Conservation (phyloP, 2,113 vertebrate species). For the Eptesicus fuscus region DNA sequence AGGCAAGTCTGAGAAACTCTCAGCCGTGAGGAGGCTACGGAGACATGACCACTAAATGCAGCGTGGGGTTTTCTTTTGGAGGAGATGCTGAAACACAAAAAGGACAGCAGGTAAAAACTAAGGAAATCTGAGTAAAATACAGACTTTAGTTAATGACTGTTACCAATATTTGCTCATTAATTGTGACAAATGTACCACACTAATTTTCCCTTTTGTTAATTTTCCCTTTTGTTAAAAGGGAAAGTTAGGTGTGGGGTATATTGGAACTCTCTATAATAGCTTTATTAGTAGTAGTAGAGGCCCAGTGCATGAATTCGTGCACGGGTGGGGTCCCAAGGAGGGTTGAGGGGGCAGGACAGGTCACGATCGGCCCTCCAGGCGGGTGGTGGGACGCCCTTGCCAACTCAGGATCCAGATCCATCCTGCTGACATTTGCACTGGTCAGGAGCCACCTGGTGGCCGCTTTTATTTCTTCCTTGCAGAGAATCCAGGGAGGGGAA, state of each 20-base stretch:
- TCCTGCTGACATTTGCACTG: too few relatives aligned
- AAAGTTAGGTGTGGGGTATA: neutral
- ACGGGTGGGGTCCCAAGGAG: too few relatives aligned
- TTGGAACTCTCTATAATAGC: neutral
- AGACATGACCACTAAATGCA: neutral
- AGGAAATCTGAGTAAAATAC: neutral
- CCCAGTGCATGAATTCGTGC: too few relatives aligned
- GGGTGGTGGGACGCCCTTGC: too few relatives aligned
- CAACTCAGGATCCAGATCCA: too few relatives aligned
- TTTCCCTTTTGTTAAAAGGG: neutral
- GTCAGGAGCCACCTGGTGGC: too few relatives aligned
- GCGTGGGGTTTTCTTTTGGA: accelerated
- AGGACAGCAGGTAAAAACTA: neutral
- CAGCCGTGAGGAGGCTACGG: neutral
- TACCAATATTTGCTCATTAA: neutral
- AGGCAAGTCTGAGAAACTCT: neutral
- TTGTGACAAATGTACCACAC: neutral
- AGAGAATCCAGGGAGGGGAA: too few relatives aligned
- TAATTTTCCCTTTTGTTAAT: neutral
- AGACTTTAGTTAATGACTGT: neutral
- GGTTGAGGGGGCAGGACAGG: too few relatives aligned
- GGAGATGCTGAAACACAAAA: neutral
- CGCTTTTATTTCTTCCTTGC: too few relatives aligned
- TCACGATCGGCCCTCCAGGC: too few relatives aligned
- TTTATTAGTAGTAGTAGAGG: too few relatives aligned